phyloP scores from a whole-genome alignment of 2,113 vertebrate species.

The Eurypyga helias region DNA sequence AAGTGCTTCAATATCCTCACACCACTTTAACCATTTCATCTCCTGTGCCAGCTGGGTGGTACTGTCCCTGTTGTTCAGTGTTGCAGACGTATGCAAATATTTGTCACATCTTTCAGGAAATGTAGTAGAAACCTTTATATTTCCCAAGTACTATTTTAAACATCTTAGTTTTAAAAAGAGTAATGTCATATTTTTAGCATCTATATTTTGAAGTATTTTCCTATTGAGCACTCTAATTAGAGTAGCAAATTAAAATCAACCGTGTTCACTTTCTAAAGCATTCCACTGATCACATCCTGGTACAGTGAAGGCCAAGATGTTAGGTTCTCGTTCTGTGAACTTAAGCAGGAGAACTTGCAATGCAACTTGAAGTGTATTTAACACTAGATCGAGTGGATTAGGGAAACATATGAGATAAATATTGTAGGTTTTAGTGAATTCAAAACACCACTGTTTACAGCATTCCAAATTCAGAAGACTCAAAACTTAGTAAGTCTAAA shows the following conservation, averaged over 20 bases:
- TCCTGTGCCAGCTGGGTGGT: not conserved
- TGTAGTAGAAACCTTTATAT: not conserved
- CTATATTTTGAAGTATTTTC: constrained; percentile 21
- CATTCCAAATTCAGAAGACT: not conserved
- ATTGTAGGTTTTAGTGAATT: not conserved
- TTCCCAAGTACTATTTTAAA: not conserved
- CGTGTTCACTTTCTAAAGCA: not conserved
- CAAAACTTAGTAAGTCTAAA: not conserved
- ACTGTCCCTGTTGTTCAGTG: not conserved
- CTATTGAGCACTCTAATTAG: constrained; percentile 23
- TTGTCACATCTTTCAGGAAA: not conserved
- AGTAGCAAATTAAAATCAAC: constrained; percentile 35
- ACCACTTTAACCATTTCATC: not conserved
- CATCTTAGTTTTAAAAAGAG: not conserved
- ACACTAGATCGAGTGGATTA: not conserved
- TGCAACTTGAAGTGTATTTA: not conserved
- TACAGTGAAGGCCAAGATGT: not conserved
- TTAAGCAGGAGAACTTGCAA: not conserved
- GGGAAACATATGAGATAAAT: not conserved
- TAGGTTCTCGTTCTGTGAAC: not conserved
- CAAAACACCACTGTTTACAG: not conserved
- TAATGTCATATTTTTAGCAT: not conserved
- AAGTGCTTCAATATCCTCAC: not conserved
- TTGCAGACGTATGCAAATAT: not conserved
- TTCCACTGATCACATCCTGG: constrained; percentile 35